A percentile compares a stretch with the other conserved stretches of the same genome.
Conservation (phyloP, 2,797 vertebrate genomes). For the Acanthurus tractus region DNA sequence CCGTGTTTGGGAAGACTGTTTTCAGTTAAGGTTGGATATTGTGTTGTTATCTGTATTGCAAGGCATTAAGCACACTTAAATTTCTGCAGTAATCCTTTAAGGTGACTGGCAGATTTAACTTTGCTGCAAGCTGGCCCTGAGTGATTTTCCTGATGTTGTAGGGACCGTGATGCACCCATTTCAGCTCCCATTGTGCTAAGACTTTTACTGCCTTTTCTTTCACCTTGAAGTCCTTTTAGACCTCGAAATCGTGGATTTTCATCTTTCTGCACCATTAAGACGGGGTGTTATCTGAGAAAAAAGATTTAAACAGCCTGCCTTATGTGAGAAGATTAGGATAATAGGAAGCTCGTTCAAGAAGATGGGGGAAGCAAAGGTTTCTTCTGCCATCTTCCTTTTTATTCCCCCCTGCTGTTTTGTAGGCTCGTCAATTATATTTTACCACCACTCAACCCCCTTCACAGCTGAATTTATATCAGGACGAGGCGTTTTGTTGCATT, state of each 20-base stretch:
- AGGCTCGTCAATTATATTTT: constrained; percentile 36
- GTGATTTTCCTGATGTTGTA: constrained; percentile 1
- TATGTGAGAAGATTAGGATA: constrained; percentile 29
- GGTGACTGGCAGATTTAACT: background rate
- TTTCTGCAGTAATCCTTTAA: background rate
- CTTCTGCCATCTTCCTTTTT: constrained; percentile 13
- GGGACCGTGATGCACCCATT: background rate
- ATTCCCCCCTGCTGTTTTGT: constrained; percentile 55
- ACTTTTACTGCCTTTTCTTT: constrained; percentile 3
- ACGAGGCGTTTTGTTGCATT: constrained; percentile 25
- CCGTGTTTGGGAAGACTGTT: background rate
- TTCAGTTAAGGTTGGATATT: background rate
- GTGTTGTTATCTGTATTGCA: background rate
- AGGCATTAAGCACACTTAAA: background rate
- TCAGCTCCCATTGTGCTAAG: background rate
- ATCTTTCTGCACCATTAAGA: constrained; percentile 47
- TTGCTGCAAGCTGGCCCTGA: constrained; percentile 7
- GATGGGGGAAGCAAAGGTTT: constrained; percentile 45
- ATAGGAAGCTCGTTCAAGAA: constrained; percentile 32
- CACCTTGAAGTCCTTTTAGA: constrained; percentile 19
- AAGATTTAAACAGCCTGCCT: constrained; percentile 32
- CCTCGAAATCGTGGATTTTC: constrained; percentile 22
- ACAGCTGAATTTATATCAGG: constrained; percentile 36
- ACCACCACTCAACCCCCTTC: constrained; percentile 39
- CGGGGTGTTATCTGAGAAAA: constrained; percentile 24